Base-by-base conservation (phyloP, 2,888 invertebrate genomes). In the Meiosimyza decipiens region DNA sequence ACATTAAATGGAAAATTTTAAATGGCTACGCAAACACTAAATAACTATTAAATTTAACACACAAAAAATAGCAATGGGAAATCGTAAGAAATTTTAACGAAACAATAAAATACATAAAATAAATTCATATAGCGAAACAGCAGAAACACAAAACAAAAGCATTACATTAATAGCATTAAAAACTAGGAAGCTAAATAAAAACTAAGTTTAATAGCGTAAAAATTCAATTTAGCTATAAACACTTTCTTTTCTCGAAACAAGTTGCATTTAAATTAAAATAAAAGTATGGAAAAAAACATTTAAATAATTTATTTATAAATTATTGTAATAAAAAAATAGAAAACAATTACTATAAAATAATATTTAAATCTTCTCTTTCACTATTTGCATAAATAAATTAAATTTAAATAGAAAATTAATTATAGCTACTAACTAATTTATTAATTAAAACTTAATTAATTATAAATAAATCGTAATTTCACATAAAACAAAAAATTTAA, bases 221-320 rank as follows among this genome's bases (percentile, higher is more conserved):
- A 28, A 33, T 16, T 13, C 40, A 50, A 60, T 16, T 51, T 52
- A 67, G 15, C 54, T 22, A 22, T 22, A 18, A 3, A 18, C 3
- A 57, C 18, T 13, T 57, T 81, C 81, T 81, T 80, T 82, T 78
- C 79, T 81, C 79, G 79, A 80, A 83, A 82, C 80, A 82, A 82
- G 82, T 82, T 83, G 82, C 82, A 82, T 83, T 83, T 82, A 82
- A 82, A 80, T 60, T 57, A 57, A 62, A 63, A 70, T 40, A 63
- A 69, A 73, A 66, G 68, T 13, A 71, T 40, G 40, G 9, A 40
- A 9, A 7, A 80, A 82, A 80, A 82, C 82, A 81, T 83, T 82
- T 81, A 80, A 80, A 82, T 78, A 82, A 80, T 81, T 83, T 80
- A 82, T 78, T 79, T 81, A 82, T 79, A 78, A 79, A 78, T 78